phyloP scores from a whole-genome alignment of 1,140 invertebrate species.

The Saccostrea cuccullata region DNA sequence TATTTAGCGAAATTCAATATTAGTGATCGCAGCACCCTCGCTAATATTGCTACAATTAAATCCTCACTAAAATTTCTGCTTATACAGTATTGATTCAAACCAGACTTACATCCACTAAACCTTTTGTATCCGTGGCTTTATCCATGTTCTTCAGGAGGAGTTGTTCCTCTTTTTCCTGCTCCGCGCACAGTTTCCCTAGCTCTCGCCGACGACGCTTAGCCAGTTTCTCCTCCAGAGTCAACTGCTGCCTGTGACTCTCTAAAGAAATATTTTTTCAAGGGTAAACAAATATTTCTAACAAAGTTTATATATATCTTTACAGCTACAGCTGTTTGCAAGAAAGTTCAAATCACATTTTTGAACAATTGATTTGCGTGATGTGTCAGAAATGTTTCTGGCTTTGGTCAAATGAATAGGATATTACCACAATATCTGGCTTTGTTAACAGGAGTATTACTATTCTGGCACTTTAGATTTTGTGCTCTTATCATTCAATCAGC shows the following conservation, averaged over 20 bases:
- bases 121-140: constrained; percentile 59
- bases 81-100: background rate
- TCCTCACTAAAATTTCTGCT: too few species aligned
- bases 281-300: background rate
- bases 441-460: too few species aligned
- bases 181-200: constrained; percentile 61
- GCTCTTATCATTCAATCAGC: too few species aligned
- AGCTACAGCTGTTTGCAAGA: background rate
- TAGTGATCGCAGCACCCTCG: too few species aligned
- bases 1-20: too few species aligned
- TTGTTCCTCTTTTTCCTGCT: constrained; percentile 69
- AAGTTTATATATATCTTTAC: background rate
- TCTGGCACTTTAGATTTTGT: too few species aligned
- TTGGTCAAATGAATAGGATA: too few species aligned
- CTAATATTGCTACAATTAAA: too few species aligned
- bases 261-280: background rate
- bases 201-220: constrained; percentile 55
- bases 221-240: constrained; percentile 63
- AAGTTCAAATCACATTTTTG: too few species aligned
- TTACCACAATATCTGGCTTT: too few species aligned
- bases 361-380: too few species aligned
- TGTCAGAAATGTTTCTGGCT: too few species aligned
- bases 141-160: constrained; percentile 59
- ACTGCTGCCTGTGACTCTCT: constrained; percentile 61
- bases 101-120: constrained; percentile 66